These are phyloP conservation scores for Channa maculata DNA, from an alignment of 2,113 vertebrate genomes.

Conservation along the genomic window DNA sequence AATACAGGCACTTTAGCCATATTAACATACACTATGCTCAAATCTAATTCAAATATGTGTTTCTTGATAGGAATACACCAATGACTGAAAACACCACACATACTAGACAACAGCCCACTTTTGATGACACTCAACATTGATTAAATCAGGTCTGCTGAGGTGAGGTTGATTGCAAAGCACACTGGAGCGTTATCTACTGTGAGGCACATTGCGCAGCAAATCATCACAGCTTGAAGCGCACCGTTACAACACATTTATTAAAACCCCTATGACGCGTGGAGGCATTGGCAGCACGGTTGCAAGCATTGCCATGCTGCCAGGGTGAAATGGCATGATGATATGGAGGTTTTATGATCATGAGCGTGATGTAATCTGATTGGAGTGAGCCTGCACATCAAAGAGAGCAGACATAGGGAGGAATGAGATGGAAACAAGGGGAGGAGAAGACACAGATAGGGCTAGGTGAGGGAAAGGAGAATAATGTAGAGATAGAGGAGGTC, in stretches of 20 bases:
- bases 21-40: conserved; percentile 7
- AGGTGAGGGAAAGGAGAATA: background rate
- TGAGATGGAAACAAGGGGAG: conserved; percentile 22
- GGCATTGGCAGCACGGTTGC: conserved; percentile 31
- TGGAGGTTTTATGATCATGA: conserved; percentile 41
- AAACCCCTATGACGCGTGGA: conserved; percentile 44
- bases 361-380: conserved; percentile 47
- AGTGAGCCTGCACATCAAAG: conserved; percentile 66
- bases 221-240: conserved; percentile 58
- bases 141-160: conserved; percentile 49
- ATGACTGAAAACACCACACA: conserved; percentile 1
- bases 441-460: conserved; percentile 11
- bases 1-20: conserved; percentile 2
- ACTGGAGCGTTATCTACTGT: conserved; percentile 47
- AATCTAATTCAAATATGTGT: background rate
- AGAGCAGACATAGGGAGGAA: conserved; percentile 23
- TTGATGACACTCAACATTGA: conserved; percentile 37
- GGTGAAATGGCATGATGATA: conserved; percentile 44
- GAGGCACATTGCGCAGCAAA: conserved; percentile 51
- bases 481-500: conserved; percentile 19
- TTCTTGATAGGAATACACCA: background rate
- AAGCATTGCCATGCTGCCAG: conserved; percentile 29
- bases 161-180: conserved; percentile 57
- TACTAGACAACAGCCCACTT: conserved; percentile 22
- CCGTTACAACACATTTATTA: conserved; percentile 59